Conservation (phyloP, 53 echinoderm and acorn worm species). For the Temnopleurus reevesii region DNA sequence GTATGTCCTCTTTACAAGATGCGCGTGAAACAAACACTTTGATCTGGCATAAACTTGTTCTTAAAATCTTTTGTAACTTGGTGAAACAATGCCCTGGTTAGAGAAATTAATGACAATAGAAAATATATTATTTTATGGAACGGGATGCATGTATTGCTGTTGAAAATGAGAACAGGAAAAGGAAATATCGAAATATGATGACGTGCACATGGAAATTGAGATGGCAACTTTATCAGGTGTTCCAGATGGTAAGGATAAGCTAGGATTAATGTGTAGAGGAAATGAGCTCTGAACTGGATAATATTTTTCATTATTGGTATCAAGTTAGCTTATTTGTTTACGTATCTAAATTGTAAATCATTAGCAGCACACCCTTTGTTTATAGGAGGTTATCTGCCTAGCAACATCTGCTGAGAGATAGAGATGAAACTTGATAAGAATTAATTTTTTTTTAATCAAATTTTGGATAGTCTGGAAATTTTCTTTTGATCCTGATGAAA, state of each 20-base stretch:
- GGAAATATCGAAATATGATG: not conserved
- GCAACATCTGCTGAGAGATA: not conserved
- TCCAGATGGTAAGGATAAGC: not conserved
- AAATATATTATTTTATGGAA: too few species aligned
- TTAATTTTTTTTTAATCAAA: not conserved
- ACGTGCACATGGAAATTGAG: too few species aligned
- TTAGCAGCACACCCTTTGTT: not conserved
- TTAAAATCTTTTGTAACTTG: too few species aligned
- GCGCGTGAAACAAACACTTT: too few species aligned
- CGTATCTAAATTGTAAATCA: not conserved
- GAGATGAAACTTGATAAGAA: not conserved
- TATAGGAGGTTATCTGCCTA: not conserved
- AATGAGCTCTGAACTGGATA: not conserved
- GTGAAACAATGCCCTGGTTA: too few species aligned
- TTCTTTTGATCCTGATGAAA: too few species aligned
- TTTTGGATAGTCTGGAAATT: too few species aligned
- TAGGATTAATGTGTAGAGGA: not conserved
- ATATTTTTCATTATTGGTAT: not conserved
- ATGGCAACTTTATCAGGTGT: not conserved
- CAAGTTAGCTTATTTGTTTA: not conserved
- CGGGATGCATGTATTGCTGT: too few species aligned
- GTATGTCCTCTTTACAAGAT: too few species aligned
- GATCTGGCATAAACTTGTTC: too few species aligned
- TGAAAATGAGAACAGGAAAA: not conserved
- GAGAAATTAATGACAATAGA: too few species aligned